Evolutionary conservation across 2,888 invertebrate species (phyloP).

Genomic region (Theretra japonica): DNA sequence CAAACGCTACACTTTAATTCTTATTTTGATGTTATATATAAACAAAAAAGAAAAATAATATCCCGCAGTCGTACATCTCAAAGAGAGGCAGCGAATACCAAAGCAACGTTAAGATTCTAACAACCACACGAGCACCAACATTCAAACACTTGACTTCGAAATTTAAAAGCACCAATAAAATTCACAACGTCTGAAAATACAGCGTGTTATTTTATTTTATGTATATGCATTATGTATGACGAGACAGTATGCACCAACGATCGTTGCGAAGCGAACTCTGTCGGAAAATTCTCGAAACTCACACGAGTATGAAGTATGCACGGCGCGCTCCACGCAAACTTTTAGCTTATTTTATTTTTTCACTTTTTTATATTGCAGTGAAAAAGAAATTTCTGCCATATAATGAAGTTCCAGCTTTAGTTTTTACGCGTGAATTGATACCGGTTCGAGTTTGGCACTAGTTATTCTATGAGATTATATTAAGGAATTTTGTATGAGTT

Average conservation of each 20-base stretch:
- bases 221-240: conserved; percentile 28
- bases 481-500: too few species aligned
- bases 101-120: conserved; percentile 19
- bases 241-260: conserved; percentile 51
- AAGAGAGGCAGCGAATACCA: background rate
- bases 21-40: too few species aligned
- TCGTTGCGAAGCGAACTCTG: conserved; percentile 61
- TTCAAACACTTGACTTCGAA: conserved; percentile 19
- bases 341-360: conserved; percentile 37
- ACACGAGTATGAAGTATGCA: conserved; percentile 60
- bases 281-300: conserved; percentile 74
- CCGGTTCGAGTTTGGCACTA: background rate
- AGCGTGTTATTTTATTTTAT: conserved; percentile 22
- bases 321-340: conserved; percentile 58
- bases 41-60: too few species aligned
- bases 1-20: too few species aligned
- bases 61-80: background rate
- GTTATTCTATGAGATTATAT: background rate
- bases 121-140: conserved; percentile 5
- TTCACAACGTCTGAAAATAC: conserved; percentile 27
- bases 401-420: conserved; percentile 29
- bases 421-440: conserved; percentile 26
- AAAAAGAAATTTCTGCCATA: conserved; percentile 29
- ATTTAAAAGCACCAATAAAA: conserved; percentile 26
- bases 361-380: conserved; percentile 16